Percentiles rank a stretch among this genome's conserved stretches.
phyloP scores from a whole-genome alignment of 2,113 vertebrate species.

The Chloebia gouldiae region DNA sequence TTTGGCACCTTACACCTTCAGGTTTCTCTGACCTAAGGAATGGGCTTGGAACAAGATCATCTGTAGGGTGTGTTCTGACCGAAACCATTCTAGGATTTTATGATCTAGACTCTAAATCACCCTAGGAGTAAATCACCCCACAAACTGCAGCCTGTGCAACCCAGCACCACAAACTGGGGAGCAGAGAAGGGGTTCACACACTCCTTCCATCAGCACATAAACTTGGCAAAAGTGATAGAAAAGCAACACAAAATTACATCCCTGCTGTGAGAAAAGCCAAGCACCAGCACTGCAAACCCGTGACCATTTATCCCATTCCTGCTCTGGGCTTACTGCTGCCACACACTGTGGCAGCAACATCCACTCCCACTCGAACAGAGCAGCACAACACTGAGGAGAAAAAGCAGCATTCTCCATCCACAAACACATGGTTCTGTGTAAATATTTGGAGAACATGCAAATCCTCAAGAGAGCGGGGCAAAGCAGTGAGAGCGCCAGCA shows the following conservation, averaged over 20 bases:
- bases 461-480: background rate
- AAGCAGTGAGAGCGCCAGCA: background rate
- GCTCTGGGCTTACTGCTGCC: background rate
- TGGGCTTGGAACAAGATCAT: background rate
- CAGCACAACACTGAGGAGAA: background rate
- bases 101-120: background rate
- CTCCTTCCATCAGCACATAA: background rate
- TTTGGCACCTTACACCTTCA: background rate
- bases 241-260: background rate
- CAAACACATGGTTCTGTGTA: background rate
- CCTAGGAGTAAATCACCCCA: background rate
- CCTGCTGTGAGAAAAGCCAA: background rate
- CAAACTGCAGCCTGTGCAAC: background rate
- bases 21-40: background rate
- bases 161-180: background rate
- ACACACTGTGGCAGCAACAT: background rate
- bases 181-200: background rate
- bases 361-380: background rate
- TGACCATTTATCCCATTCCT: background rate
- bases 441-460: background rate
- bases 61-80: background rate
- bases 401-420: background rate
- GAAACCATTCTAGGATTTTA: background rate
- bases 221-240: background rate
- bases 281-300: fast-evolving